A percentile compares a stretch with the other conserved stretches of the same genome.
Evolutionary conservation across 2,113 vertebrate genomes (phyloP).

Genomic region (Macaca nemestrina): DNA sequence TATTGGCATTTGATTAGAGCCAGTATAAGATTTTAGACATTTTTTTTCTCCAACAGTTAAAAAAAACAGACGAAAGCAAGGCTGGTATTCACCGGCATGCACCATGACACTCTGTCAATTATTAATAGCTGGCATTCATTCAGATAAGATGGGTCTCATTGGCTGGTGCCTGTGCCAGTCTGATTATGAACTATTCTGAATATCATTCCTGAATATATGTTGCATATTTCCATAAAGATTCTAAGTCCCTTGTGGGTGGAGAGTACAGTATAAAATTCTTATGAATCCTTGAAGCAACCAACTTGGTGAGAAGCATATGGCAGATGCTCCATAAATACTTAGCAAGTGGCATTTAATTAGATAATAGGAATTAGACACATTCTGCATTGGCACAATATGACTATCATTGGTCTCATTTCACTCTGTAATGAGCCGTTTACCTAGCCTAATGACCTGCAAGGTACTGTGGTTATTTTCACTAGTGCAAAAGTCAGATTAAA

Average conservation of each 20-base stretch:
- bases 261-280: background rate
- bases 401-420: constrained; percentile 8
- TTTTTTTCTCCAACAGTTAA: background rate
- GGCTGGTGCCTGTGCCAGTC: background rate
- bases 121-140: background rate
- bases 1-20: background rate
- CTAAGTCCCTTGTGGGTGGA: background rate
- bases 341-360: background rate
- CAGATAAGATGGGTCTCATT: background rate
- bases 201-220: background rate
- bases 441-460: background rate
- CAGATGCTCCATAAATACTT: background rate
- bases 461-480: constrained; percentile 6
- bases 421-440: background rate
- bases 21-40: background rate
- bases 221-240: background rate
- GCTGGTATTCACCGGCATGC: background rate
- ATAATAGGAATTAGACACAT: background rate
- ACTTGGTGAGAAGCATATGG: background rate
- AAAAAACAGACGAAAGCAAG: background rate
- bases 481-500: constrained; percentile 25
- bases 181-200: background rate
- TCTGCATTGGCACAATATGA: background rate
- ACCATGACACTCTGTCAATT: rapidly evolving
- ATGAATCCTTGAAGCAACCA: background rate